These are phyloP conservation scores for Mesitornis unicolor DNA, from an alignment of 2,113 vertebrate species.

Conservation along the genomic window DNA sequence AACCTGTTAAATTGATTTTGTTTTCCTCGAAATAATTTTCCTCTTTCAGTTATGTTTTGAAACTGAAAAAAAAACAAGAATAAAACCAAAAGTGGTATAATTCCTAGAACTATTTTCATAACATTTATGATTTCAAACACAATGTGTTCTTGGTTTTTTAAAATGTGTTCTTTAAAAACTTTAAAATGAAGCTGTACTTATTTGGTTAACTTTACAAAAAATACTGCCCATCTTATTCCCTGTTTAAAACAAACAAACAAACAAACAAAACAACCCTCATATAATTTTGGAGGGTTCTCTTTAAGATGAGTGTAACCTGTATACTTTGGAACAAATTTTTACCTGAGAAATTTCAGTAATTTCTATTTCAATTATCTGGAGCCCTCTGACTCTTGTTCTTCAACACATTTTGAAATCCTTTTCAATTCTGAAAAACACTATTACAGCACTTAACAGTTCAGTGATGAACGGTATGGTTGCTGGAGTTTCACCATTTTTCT, in stretches of 20 bases:
- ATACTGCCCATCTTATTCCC: not conserved
- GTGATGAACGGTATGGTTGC: not conserved
- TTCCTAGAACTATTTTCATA: not conserved
- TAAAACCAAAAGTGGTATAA: rapidly evolving
- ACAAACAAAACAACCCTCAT: too few species aligned
- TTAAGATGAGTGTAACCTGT: not conserved
- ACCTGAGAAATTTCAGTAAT: not conserved
- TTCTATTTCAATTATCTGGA: not conserved
- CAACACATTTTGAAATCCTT: not conserved
- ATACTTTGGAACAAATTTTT: not conserved
- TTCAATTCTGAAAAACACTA: not conserved
- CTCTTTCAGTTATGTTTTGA: too few species aligned
- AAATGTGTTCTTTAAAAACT: not conserved
- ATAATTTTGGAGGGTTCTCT: not conserved
- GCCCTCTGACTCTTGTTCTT: not conserved
- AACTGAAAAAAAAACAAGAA: not conserved
- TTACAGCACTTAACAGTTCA: not conserved
- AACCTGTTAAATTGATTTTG: not conserved
- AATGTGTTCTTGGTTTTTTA: not conserved
- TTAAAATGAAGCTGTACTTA: not conserved
- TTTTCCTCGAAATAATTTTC: not conserved
- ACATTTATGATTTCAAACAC: not conserved
- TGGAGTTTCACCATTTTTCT: not conserved
- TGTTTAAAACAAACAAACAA: not conserved
- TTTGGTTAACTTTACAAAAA: not conserved